Conservation (phyloP, 2,888 invertebrate species). For the Fabriciana adippe region DNA sequence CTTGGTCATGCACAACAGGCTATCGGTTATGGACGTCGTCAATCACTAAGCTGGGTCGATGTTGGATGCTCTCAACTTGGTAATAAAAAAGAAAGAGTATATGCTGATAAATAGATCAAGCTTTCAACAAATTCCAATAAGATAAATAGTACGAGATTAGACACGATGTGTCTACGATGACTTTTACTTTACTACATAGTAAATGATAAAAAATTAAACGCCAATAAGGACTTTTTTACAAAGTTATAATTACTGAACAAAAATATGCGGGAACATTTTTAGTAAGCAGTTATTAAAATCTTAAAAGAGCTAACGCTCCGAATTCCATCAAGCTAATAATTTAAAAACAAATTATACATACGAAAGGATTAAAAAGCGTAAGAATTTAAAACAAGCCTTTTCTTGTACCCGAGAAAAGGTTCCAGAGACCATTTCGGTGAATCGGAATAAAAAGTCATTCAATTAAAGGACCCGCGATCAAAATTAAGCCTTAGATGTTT, state of each 20-base stretch:
- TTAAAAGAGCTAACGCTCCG: slow-evolving; percentile 1
- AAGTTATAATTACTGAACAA: background rate
- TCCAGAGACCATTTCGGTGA: slow-evolving; percentile 45
- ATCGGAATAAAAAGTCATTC: slow-evolving; percentile 62
- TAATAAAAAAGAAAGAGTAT: slow-evolving; percentile 44
- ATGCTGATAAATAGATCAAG: slow-evolving; percentile 56
- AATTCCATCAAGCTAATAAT: slow-evolving; percentile 15
- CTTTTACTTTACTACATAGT: background rate
- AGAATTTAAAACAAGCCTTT: slow-evolving; percentile 36
- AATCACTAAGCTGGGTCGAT: slow-evolving; percentile 50
- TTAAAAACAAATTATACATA: slow-evolving; percentile 24
- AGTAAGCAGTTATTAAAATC: slow-evolving; percentile 10
- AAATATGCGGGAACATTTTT: background rate
- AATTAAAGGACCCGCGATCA: slow-evolving; percentile 73
- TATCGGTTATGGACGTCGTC: slow-evolving; percentile 56
- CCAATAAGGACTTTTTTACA: background rate
- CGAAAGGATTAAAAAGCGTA: slow-evolving; percentile 23
- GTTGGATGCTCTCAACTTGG: slow-evolving; percentile 45
- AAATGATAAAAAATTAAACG: too few species aligned
- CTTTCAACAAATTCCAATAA: slow-evolving; percentile 39
- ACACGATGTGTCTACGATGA: background rate
- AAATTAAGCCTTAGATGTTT: slow-evolving; percentile 81
- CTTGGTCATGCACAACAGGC: slow-evolving; percentile 54
- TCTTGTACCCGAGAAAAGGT: slow-evolving; percentile 37
- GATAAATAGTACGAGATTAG: slow-evolving; percentile 8